Conservation (phyloP, 2,797 vertebrate genomes). For the Liparis tanakae region DNA sequence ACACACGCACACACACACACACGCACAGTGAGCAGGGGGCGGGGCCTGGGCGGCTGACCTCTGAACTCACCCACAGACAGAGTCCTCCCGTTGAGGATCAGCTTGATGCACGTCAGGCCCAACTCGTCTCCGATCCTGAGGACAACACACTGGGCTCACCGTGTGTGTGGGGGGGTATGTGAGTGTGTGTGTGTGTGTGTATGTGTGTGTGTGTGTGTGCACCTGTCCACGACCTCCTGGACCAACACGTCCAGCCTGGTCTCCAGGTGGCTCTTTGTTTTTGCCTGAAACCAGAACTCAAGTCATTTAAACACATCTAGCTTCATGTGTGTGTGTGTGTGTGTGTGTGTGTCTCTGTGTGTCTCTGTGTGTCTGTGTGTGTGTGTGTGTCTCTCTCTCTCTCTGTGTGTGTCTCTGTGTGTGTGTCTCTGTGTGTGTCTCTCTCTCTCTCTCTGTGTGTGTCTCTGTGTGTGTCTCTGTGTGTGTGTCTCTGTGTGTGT, state of each 20-base stretch:
- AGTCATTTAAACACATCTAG: too few species aligned
- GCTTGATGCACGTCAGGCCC: constrained; percentile 87
- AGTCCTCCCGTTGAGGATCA: constrained; percentile 90
- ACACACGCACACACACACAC: not conserved
- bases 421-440: not conserved
- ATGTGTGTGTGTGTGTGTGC: not conserved
- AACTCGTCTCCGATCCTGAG: constrained; percentile 86
- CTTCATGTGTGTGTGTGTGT: constrained; percentile 7
- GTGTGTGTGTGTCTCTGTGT: constrained; percentile 77
- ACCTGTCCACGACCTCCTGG: too few species aligned
- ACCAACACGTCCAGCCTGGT: too few species aligned
- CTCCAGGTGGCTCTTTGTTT: too few species aligned
- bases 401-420: not conserved
- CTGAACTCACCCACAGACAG: constrained; percentile 83
- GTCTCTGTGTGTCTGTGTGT: not conserved
- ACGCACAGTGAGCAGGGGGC: too few species aligned
- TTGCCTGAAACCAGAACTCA: too few species aligned
- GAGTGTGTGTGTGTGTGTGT: not conserved
- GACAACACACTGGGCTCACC: not conserved
- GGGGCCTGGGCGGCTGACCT: too few species aligned
- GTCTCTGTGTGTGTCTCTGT: not conserved
- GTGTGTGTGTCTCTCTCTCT: not conserved
- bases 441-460: too few species aligned
- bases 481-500: not conserved
- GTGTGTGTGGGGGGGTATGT: not conserved